These are phyloP conservation scores for Anoplolepis gracilipes DNA, from an alignment of 1,140 invertebrate genomes.

Conservation along the genomic window DNA sequence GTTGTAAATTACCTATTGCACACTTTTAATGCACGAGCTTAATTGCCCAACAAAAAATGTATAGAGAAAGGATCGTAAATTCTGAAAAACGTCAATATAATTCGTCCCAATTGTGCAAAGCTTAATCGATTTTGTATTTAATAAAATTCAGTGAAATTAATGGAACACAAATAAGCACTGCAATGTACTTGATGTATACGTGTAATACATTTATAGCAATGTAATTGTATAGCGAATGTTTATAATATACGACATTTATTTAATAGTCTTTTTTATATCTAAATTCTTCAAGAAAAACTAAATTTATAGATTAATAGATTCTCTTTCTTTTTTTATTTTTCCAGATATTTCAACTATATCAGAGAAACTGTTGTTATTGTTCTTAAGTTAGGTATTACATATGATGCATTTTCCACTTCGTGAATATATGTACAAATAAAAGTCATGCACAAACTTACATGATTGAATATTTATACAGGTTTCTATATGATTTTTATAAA, in stretches of 20 bases:
- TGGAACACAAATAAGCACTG: neutral
- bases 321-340: neutral
- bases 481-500: slow-evolving; percentile 25
- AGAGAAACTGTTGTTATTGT: neutral
- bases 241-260: neutral
- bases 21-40: neutral
- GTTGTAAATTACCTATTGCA: slow-evolving; percentile 34
- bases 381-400: neutral
- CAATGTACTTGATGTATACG: neutral
- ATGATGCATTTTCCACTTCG: neutral
- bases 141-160: slow-evolving; percentile 35
- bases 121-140: slow-evolving; percentile 34
- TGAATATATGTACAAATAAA: neutral
- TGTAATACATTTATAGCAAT: neutral
- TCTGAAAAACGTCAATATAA: slow-evolving; percentile 34
- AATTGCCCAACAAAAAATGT: slow-evolving; percentile 19
- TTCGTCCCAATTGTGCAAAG: slow-evolving; percentile 29
- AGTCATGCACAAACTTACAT: no score
- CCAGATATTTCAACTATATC: neutral
- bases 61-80: slow-evolving; percentile 36
- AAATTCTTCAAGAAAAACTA: neutral
- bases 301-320: neutral
- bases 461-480: neutral
- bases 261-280: neutral
- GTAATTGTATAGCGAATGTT: neutral